Evolutionary conservation across 1,140 invertebrate species (phyloP), one percentile per base, ranked within the genome.

Genomic region (Colletes latitarsis): DNA sequence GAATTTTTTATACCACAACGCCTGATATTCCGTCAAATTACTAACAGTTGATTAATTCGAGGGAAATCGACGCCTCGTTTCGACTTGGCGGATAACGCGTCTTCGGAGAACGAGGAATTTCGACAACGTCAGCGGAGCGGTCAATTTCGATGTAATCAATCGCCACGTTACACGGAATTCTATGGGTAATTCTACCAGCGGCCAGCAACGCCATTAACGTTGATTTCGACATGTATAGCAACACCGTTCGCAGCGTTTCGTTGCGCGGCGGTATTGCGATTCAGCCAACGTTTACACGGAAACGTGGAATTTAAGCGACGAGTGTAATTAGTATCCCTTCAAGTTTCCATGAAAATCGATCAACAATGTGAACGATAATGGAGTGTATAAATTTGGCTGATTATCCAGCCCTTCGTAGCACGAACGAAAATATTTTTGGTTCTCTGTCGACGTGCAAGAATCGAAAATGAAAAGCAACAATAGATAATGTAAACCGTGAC

Each of bases 1-100:
- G 57, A 71, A 78, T 78, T 78, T 78, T 78, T 71, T 62, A 78
- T 78, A 46, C 57, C 3, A 3, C 46, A 53, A 78, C 68, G 52
- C 57, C 1, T 14, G 30, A 8, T 12, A 15, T 30, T 39, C 57
- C 41, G 70, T 53, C 67, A 21, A 62, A 71, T 71, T 62, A 49
- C 57, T 52, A 71, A 71, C 76, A 63, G 71, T 72, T 17, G 30
- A 72, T 78, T 78, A 71, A 78, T 71, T 63, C 30, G n/a, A 8
- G 55, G 43, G 30, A 21, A 21, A 53, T 41, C 43, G 63, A 6
- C 46, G 0, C 15, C 0, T 1, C 8, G 8, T 41, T 6, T 14
- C 6, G 15, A 3, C 41, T 43, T 8, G 9, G 19, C n/a, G 43
- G 1, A n/a, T 12, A 55, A 4, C 52, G 52, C 15, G 21, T n/a